Conservation (phyloP, 2,113 vertebrate species). For the Varanus salvator region DNA sequence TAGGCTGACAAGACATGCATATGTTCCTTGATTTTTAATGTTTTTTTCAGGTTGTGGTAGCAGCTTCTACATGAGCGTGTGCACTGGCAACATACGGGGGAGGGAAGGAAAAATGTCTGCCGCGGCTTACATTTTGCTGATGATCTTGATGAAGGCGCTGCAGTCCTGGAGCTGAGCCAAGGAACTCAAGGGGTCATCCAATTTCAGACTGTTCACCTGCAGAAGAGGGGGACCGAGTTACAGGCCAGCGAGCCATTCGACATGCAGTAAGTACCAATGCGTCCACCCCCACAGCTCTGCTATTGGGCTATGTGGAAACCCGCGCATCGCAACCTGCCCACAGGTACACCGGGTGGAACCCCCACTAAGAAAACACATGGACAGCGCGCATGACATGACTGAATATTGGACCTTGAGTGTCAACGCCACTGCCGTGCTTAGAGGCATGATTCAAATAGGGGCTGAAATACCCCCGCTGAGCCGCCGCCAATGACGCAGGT, state of each 20-base stretch:
- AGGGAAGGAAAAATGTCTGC: background rate
- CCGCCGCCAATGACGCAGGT: too few species aligned
- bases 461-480: too few species aligned
- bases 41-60: background rate
- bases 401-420: background rate
- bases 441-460: too few species aligned
- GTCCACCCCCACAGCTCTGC: background rate
- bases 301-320: background rate
- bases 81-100: background rate
- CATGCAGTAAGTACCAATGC: background rate
- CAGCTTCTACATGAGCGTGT: background rate
- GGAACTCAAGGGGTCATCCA: constrained; percentile 64
- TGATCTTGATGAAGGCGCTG: constrained; percentile 79
- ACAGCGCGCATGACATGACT: background rate
- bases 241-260: rapidly evolving
- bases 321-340: too few species aligned
- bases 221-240: background rate
- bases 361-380: background rate
- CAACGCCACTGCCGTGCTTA: too few species aligned
- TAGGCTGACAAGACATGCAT: too few species aligned
- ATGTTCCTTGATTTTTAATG: too few species aligned
- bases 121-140: constrained; percentile 79
- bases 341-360: background rate
- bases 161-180: constrained; percentile 84
- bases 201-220: constrained; percentile 84